Percentiles rank a stretch among this genome's conserved stretches.
phyloP scores from a whole-genome alignment of 2,888 invertebrate genomes.

The Timandra comae region DNA sequence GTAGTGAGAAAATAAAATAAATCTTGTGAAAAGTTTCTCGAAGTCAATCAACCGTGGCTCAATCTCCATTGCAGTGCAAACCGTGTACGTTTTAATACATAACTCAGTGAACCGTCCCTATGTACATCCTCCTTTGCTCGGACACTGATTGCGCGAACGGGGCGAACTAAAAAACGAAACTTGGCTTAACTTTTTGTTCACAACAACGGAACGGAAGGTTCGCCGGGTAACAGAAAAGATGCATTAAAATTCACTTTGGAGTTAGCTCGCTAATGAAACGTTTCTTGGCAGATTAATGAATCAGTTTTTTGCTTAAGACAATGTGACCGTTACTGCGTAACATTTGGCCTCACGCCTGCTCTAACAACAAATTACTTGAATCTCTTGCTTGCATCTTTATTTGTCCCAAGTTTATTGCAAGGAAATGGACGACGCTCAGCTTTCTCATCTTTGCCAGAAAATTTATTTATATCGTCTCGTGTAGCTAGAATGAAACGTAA shows the following conservation, averaged over 20 bases:
- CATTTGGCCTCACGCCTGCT: constrained; percentile 17
- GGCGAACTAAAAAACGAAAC: constrained; percentile 24
- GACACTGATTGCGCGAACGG: constrained; percentile 24
- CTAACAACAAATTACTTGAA: constrained; percentile 1
- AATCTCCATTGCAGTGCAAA: neutral
- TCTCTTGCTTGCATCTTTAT: too few species aligned
- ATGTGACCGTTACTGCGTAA: constrained; percentile 2
- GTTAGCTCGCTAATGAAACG: constrained; percentile 48
- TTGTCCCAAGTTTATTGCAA: too few species aligned
- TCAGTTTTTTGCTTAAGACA: neutral
- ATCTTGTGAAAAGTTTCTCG: neutral
- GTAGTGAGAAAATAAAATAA: neutral
- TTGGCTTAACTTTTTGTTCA: constrained; percentile 28
- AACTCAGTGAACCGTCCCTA: neutral
- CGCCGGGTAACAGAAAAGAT: constrained; percentile 39
- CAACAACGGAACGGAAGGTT: constrained; percentile 25
- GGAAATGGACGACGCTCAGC: too few species aligned
- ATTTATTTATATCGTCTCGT: too few species aligned
- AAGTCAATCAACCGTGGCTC: neutral
- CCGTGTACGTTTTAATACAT: neutral
- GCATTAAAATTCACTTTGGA: constrained; percentile 64
- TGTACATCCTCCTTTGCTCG: constrained; percentile 7
- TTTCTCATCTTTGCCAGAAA: too few species aligned
- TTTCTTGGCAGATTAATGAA: constrained; percentile 40
- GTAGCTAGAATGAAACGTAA: too few species aligned